A percentile compares a stretch with the other conserved stretches of the same genome.
phyloP scores from a whole-genome alignment of 2,888 invertebrate species.

The Epirrhoe alternata region DNA sequence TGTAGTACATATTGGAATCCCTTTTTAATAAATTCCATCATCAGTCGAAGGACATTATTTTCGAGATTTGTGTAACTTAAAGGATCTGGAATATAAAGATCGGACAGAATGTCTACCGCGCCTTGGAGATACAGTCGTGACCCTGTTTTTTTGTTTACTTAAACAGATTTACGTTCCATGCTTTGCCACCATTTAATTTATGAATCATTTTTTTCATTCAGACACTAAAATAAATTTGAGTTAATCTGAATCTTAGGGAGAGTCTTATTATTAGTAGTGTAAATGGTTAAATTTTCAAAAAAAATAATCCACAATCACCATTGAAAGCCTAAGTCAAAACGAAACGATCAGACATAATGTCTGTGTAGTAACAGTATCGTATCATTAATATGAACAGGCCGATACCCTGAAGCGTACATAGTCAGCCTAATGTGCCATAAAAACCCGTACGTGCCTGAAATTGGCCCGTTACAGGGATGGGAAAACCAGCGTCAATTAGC shows the following conservation, averaged over 20 bases:
- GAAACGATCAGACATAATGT: constrained; percentile 16
- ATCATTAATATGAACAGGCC: constrained; percentile 24
- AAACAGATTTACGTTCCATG: too few relatives aligned
- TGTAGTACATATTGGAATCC: constrained; percentile 17
- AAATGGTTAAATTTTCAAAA: too few relatives aligned
- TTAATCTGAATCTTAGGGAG: too few relatives aligned
- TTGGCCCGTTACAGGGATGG: constrained; percentile 25
- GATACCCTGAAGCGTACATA: constrained; percentile 23
- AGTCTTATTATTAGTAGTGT: too few relatives aligned
- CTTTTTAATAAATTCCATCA: background rate
- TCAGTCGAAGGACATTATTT: background rate
- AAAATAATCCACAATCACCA: too few relatives aligned
- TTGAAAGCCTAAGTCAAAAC: background rate
- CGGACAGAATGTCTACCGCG: too few relatives aligned
- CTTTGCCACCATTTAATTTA: too few relatives aligned
- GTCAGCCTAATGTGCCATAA: constrained; percentile 35
- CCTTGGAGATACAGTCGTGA: too few relatives aligned
- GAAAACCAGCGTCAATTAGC: constrained; percentile 42
- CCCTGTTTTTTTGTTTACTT: too few relatives aligned
- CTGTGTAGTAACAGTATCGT: constrained; percentile 11
- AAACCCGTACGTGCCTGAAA: constrained; percentile 33
- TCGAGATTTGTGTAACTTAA: background rate
- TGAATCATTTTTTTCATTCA: too few relatives aligned
- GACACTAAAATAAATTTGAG: too few relatives aligned
- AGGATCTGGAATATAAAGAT: too few relatives aligned